Conservation (phyloP, 2,797 vertebrate species). For the Sphaeramia orbicularis region DNA sequence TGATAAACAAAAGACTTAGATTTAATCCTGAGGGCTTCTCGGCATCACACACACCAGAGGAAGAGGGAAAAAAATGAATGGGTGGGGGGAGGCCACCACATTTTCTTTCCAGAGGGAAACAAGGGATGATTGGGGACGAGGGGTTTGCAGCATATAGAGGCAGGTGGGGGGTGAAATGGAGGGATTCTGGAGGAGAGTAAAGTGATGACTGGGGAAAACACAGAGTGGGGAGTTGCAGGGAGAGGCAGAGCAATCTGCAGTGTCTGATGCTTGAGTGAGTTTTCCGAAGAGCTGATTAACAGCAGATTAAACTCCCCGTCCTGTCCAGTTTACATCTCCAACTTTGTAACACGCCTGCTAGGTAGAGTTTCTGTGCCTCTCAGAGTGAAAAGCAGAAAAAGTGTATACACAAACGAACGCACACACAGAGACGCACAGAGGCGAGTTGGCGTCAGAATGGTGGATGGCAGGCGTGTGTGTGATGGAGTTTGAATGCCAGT, state of each 20-base stretch:
- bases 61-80: neutral
- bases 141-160: conserved; percentile 1
- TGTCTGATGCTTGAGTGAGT: conserved; percentile 91
- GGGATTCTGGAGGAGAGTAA: conserved; percentile 35
- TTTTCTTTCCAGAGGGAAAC: conserved; percentile 27
- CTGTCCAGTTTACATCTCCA: conserved; percentile 81
- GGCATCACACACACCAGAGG: conserved; percentile 73
- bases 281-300: conserved; percentile 92
- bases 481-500: conserved; percentile 38
- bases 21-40: conserved; percentile 85
- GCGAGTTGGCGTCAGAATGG: conserved; percentile 27
- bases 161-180: conserved; percentile 57
- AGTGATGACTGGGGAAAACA: conserved; percentile 59
- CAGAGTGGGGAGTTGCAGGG: conserved; percentile 31
- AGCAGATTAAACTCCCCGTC: conserved; percentile 88
- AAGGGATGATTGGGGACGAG: conserved; percentile 28
- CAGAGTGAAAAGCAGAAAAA: conserved; percentile 42
- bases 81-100: neutral
- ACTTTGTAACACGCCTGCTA: conserved; percentile 66
- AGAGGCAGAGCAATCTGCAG: conserved; percentile 85
- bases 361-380: conserved; percentile 46
- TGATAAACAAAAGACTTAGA: conserved; percentile 85
- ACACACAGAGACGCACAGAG: conserved; percentile 13
- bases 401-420: conserved; percentile 22
- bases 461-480: conserved; percentile 42